Evolutionary conservation across 2,888 invertebrate genomes (phyloP).

Genomic region (Aproaerema taeniolella): DNA sequence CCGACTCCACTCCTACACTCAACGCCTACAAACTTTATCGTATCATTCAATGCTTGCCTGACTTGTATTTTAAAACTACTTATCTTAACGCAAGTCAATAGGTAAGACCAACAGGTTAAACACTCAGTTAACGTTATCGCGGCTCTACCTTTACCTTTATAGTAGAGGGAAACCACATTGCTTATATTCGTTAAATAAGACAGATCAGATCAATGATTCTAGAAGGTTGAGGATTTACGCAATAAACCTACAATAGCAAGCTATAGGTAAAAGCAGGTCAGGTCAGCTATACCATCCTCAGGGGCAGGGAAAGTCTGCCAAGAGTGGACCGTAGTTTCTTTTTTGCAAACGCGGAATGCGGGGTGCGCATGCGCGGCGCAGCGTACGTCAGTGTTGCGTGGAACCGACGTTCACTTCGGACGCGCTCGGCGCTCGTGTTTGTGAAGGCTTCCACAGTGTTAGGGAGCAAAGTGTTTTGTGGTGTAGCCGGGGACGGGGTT

Average conservation of each 20-base stretch:
- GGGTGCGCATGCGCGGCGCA: constrained; percentile 59
- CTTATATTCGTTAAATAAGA: too few species aligned
- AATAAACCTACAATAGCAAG: too few species aligned
- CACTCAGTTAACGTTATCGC: too few species aligned
- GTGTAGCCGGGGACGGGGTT: constrained; percentile 35
- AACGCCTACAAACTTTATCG: background rate
- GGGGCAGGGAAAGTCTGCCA: constrained; percentile 61
- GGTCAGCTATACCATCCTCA: constrained; percentile 38
- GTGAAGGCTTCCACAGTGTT: constrained; percentile 41
- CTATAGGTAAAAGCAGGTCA: constrained; percentile 73
- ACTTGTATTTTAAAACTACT: background rate
- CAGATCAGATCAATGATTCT: too few species aligned
- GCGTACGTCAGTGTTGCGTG: constrained; percentile 66
- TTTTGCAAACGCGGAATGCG: constrained; percentile 55
- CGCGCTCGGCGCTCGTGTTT: constrained; percentile 58
- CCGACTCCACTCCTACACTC: background rate
- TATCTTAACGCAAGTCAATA: constrained; percentile 1
- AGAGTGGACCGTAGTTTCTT: constrained; percentile 56
- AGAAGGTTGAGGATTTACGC: too few species aligned
- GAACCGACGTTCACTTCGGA: constrained; percentile 72
- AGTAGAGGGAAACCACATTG: too few species aligned
- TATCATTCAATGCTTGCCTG: background rate
- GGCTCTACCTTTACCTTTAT: too few species aligned
- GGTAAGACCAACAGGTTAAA: too few species aligned
- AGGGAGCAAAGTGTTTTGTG: constrained; percentile 48